phyloP scores from a whole-genome alignment of 1,140 invertebrate genomes.

The Pentalonia nigronervosa region DNA sequence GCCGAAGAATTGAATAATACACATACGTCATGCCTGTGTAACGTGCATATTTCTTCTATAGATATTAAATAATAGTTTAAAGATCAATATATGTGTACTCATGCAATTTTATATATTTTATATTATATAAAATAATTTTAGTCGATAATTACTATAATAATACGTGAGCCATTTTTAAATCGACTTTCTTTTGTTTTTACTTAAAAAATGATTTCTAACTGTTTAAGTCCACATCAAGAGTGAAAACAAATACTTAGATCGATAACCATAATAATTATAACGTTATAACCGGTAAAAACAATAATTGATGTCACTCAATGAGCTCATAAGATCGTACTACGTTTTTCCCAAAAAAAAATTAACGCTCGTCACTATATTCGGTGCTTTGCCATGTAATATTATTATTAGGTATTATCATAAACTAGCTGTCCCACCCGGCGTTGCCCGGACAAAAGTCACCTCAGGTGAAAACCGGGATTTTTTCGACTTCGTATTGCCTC shows the following conservation, averaged over 20 bases:
- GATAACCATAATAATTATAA: neutral
- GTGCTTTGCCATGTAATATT: neutral
- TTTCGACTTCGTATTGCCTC: too few species aligned
- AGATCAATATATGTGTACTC: neutral
- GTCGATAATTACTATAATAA: neutral
- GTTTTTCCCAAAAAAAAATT: neutral
- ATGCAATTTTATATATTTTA: neutral
- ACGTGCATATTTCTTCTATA: neutral
- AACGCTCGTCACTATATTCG: neutral
- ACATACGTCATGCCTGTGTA: neutral
- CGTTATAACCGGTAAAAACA: neutral
- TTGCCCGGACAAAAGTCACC: too few species aligned
- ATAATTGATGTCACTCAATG: neutral
- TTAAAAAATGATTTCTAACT: fast-evolving
- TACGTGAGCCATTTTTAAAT: neutral
- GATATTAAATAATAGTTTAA: neutral
- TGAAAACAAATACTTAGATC: neutral
- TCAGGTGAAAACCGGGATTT: too few species aligned
- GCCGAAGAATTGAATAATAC: neutral
- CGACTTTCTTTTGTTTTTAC: neutral
- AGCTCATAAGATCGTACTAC: neutral
- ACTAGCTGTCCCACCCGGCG: too few species aligned
- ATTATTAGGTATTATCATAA: neutral
- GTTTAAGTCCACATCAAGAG: neutral
- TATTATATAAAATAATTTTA: too few species aligned